Percentiles rank a stretch among this genome's conserved stretches.
phyloP scores from a whole-genome alignment of 2,888 invertebrate species.

The Lasius fuliginosus region DNA sequence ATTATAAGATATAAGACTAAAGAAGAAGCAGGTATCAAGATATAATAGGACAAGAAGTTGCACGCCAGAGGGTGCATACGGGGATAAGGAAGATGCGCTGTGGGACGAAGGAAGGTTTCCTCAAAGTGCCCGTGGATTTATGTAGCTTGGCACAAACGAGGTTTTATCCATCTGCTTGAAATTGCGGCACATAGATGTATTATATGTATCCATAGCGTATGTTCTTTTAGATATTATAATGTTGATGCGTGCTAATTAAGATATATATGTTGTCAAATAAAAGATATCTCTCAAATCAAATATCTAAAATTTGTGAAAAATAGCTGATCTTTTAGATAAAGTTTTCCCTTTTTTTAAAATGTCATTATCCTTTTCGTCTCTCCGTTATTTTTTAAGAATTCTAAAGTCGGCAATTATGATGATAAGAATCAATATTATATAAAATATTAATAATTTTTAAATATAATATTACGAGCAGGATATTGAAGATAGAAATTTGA shows the following conservation, averaged over 20 bases:
- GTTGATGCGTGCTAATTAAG: background rate
- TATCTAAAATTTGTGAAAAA: background rate
- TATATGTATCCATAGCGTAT: background rate
- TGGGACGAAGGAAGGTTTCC: constrained; percentile 51
- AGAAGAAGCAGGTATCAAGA: constrained; percentile 38
- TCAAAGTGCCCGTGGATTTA: constrained; percentile 63
- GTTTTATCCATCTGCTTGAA: constrained; percentile 39
- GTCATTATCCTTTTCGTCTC: too few species aligned
- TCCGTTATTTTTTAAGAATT: background rate
- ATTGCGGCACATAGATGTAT: background rate
- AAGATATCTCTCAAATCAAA: background rate
- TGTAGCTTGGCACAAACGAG: constrained; percentile 44
- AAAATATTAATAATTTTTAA: background rate
- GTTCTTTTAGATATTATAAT: background rate
- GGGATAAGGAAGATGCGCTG: constrained; percentile 47
- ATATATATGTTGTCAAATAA: background rate
- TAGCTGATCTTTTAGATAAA: background rate
- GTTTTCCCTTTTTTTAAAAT: background rate
- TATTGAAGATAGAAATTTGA: background rate
- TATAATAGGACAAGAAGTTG: constrained; percentile 42
- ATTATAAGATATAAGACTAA: constrained; percentile 36
- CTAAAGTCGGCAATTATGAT: background rate
- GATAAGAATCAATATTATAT: background rate
- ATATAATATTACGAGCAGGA: background rate
- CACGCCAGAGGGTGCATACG: constrained; percentile 11